Conservation (phyloP, 2,888 invertebrate genomes). For the Fragum fragum region DNA sequence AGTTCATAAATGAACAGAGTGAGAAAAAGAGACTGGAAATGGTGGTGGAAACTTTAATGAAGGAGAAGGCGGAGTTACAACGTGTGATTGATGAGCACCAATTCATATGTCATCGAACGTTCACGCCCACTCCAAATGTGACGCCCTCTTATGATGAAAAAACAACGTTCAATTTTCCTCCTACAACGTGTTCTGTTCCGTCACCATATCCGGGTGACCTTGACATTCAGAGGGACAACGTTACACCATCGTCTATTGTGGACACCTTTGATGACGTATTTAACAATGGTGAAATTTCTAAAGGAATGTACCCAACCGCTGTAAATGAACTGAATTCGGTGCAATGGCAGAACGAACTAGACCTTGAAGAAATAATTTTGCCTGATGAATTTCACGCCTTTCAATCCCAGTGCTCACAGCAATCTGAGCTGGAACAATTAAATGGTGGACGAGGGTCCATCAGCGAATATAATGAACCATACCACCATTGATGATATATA, state of each 20-base stretch:
- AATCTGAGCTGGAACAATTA: conserved; percentile 32
- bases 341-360: not conserved
- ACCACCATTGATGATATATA: conserved; percentile 8
- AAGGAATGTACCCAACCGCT: conserved; percentile 8
- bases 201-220: not conserved
- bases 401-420: conserved; percentile 26
- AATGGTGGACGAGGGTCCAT: conserved; percentile 46
- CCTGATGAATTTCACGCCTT: conserved; percentile 31
- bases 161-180: conserved; percentile 34
- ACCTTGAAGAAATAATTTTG: conserved; percentile 13
- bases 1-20: conserved; percentile 48
- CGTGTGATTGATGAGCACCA: conserved; percentile 49
- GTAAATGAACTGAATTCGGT: not conserved
- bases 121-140: conserved; percentile 30
- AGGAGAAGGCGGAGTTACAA: conserved; percentile 46
- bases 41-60: conserved; percentile 42
- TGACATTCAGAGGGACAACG: not conserved
- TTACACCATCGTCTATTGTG: not conserved
- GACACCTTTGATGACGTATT: conserved; percentile 51
- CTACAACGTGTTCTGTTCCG: not conserved
- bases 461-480: conserved; percentile 34
- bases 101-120: conserved; percentile 25
- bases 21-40: conserved; percentile 26
- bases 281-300: not conserved
- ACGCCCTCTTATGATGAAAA: conserved; percentile 40